These are phyloP conservation scores for Rhyacophila evoluta DNA, from an alignment of 2,888 invertebrate genomes.

Conservation along the genomic window DNA sequence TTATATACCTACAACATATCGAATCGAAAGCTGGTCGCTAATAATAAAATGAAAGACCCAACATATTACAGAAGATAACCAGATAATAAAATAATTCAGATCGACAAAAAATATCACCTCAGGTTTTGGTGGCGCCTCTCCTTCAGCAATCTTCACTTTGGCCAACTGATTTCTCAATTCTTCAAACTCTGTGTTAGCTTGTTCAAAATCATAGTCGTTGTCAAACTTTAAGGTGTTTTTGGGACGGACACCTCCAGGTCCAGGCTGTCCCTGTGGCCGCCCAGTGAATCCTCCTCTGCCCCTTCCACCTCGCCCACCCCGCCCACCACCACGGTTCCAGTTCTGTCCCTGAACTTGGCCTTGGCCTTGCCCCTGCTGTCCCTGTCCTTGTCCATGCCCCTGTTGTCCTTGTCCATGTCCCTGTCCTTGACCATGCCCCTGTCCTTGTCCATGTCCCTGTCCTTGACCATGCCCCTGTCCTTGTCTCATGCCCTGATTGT, in stretches of 20 bases:
- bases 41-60: no score
- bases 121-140: slow-evolving; percentile 62
- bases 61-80: no score
- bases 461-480: slow-evolving; percentile 59
- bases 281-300: slow-evolving; percentile 65
- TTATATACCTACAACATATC: no score
- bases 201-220: slow-evolving; percentile 98
- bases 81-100: background rate
- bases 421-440: slow-evolving; percentile 56
- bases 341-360: slow-evolving; percentile 64
- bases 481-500: slow-evolving; percentile 59
- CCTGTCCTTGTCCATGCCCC: slow-evolving; percentile 56
- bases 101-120: slow-evolving; percentile 64
- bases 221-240: slow-evolving; percentile 91
- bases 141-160: slow-evolving; percentile 82
- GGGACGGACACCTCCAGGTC: slow-evolving; percentile 62
- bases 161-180: slow-evolving; percentile 88
- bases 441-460: slow-evolving; percentile 55
- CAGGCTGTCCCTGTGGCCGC: slow-evolving; percentile 60
- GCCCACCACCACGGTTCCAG: slow-evolving; percentile 67
- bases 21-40: no score
- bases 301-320: slow-evolving; percentile 62
- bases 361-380: slow-evolving; percentile 54
- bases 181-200: slow-evolving; percentile 97
- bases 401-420: slow-evolving; percentile 55